Evolutionary conservation across 64 coral and sea anemone species (phyloP), one percentile per base, ranked within the genome.

Genomic region (Catalaphyllia jardinei): DNA sequence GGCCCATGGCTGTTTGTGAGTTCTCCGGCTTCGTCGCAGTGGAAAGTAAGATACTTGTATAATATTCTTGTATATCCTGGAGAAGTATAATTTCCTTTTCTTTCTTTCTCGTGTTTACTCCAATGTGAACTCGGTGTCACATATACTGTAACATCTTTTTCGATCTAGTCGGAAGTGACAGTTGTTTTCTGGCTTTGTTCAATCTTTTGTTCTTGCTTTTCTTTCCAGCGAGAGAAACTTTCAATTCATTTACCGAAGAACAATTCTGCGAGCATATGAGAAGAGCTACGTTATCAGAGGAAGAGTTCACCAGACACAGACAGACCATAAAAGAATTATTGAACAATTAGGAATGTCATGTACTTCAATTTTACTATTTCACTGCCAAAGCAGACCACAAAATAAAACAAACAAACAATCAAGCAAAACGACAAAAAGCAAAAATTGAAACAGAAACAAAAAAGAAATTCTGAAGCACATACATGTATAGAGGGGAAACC

Each of bases 221-320:
- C 25, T 13, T 87, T 87, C 29, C 22, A 92, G 90, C 90, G 4
- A 46, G 60, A 77, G 84, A 78, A n/a, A 38, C 51, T 0, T 92
- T 52, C 62, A 65, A 92, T 49, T 33, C 39, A 4, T 78, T 92
- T 19, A 87, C 74, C 19, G 90, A 92, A 72, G 69, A 87, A 92
- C 35, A 87, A 55, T 92, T 92, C 62, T 87, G 81, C 79, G 75
- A 87, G 52, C 29, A 92, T 39, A 52, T 92, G 75, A 87, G 38
- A 76, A 62, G 90, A 22, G 90, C 77, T 29, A 87, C 90, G 2
- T 20, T 92, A 73, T 27, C 38, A 79, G 72, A 87, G 46, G 71
- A 92, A 79, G 59, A 92, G 64, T 87, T 92, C 79, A 42, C 35
- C 33, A 71, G 71, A 7, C 74, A 86, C 49, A 92, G 29, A 38